These are phyloP conservation scores for Andrena cerasifolii DNA, from an alignment of 1,140 invertebrate species.

Conservation along the genomic window DNA sequence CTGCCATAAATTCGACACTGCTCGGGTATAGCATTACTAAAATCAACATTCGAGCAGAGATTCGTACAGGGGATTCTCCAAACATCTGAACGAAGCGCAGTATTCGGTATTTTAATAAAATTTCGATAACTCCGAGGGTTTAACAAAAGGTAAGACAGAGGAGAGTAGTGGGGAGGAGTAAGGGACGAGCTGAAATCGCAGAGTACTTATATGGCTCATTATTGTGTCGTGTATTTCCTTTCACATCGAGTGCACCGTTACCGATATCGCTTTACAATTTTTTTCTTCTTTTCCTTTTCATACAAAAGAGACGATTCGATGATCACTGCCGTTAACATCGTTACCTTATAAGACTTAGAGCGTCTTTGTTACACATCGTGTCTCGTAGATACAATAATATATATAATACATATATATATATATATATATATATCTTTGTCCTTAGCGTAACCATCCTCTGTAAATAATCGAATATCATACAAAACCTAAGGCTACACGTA, in stretches of 20 bases:
- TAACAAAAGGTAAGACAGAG: too few relatives aligned
- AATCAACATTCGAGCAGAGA: too few relatives aligned
- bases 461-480: conserved; percentile 63
- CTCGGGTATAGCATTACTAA: too few relatives aligned
- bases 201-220: conserved; percentile 47
- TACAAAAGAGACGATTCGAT: conserved; percentile 65
- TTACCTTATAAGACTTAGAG: conserved; percentile 5
- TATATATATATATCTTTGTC: conserved; percentile 33
- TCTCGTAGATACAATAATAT: conserved; percentile 48
- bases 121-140: too few relatives aligned
- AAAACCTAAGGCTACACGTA: conserved; percentile 68
- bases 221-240: conserved; percentile 68
- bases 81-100: too few relatives aligned
- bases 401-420: conserved; percentile 40
- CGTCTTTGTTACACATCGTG: conserved; percentile 42
- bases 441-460: conserved; percentile 27
- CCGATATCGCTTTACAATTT: conserved; percentile 66
- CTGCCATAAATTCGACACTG: not conserved
- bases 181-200: conserved; percentile 14
- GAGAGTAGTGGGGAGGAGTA: not conserved
- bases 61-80: too few relatives aligned
- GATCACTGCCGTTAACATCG: conserved; percentile 31
- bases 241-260: conserved; percentile 71
- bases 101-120: too few relatives aligned
- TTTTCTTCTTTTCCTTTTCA: conserved; percentile 34